These are phyloP conservation scores for Trogon melanurus DNA, from an alignment of 2,113 vertebrate species.

Conservation along the genomic window DNA sequence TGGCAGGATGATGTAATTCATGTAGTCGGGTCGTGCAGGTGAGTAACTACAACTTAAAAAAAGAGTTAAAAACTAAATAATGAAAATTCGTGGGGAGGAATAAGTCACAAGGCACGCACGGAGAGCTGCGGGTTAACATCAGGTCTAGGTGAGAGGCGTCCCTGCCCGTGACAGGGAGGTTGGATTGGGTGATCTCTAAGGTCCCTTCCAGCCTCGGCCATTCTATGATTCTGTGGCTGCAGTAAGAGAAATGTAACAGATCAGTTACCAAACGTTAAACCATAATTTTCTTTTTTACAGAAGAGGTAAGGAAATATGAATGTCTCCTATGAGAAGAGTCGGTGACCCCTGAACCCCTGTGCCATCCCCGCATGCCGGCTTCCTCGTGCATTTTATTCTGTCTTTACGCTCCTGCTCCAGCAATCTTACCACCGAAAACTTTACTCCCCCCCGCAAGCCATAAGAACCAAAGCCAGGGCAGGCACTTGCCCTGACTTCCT, in stretches of 20 bases:
- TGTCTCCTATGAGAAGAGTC: background rate
- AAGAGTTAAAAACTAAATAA: rapidly evolving
- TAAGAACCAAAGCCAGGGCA: background rate
- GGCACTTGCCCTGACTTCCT: background rate
- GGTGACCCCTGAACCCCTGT: background rate
- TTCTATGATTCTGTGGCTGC: no score
- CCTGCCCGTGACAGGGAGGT: no score
- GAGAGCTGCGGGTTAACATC: rapidly evolving
- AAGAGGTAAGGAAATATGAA: background rate
- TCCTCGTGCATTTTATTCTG: background rate
- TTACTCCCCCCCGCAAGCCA: rapidly evolving
- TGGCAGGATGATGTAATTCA: no score
- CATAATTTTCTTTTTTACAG: background rate
- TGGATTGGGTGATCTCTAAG: no score
- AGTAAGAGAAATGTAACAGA: background rate
- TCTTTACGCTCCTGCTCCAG: background rate
- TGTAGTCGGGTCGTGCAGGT: background rate
- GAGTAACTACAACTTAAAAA: background rate
- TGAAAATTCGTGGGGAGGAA: background rate
- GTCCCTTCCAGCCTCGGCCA: no score
- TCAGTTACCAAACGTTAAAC: rapidly evolving
- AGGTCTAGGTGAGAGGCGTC: no score
- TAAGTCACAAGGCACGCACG: background rate
- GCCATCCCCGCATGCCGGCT: rapidly evolving
- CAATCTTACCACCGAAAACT: background rate